Base-by-base conservation (phyloP, 2,113 vertebrate species). In the Stomatorhinus ivindoensis region DNA sequence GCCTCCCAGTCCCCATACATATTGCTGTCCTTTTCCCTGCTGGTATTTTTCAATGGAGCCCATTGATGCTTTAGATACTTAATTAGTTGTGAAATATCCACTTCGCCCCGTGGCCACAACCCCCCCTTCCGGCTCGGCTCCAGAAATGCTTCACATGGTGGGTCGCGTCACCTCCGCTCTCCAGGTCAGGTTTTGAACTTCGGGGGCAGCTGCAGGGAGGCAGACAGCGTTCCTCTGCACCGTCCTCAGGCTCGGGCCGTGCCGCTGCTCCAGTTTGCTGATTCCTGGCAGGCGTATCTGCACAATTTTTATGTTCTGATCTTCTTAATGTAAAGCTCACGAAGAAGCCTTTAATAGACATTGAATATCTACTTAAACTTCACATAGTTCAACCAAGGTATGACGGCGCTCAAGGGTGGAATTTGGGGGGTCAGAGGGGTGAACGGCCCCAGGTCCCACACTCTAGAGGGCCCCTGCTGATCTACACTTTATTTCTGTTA, bases 41-140 rank as follows among this genome's bases (percentile, higher is more conserved):
- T 76, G 47, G 73, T 84, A 87, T 89, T 90, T 87, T 58, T 82
- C 82, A 89, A 61, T 55, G 87, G 86, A 88, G 53, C 7, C 53
- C 73, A 82, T 61, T 84, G 88, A 58, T 91, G 92, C 89, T 91
- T 90, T 89, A 92, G 89, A 92, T 92, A 92, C 91, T 89, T 91
- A 93, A 91, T 92, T 91, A 91, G 90, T 92, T 89, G 88, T 93
- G 90, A 91, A 92, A 91, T 93, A 92, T 91, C 85, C 86, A 91
- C 84, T 88, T 87, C 46, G 90, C 90, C 90, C 89, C 47, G 10
- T 89, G 89, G 87, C 89, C 90, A 65, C 21, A 65, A 69, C 84
- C 82, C 55, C 89, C 89, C 83, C n/a, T 27, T 65, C 86, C 55
- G 0, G 44, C 48, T 83, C 90, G 86, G 83, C 89, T 90, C 91